Evolutionary conservation across 2,797 vertebrate genomes (phyloP), one percentile per base, ranked within the genome.

Genomic region (Staurois parvus): DNA sequence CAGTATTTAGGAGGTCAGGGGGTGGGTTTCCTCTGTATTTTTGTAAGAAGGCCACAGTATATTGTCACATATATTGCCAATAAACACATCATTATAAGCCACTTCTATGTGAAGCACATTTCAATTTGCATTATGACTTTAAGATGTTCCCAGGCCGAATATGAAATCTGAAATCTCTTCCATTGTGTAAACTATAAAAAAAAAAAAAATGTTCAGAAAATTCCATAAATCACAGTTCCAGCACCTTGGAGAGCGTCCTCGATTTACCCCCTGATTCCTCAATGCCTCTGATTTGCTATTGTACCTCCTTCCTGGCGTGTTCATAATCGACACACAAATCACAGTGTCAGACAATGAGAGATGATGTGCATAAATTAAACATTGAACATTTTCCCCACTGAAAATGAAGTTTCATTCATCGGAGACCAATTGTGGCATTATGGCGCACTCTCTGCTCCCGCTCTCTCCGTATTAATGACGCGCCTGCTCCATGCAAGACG

Each of bases 201-300:
- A 29, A 59, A 62, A 62, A 59, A 59, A 26, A 19, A 26, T 32
- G 30, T 77, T 64, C 32, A n/a, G 17, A 24, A 68, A 79, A 67
- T 40, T 79, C 64, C 26, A 79, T 68, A 79, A 84, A 72, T 37
- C 52, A 24, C 52, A 8, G 19, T 66, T 10, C n/a, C n/a, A 75
- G 12, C 62, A 74, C 76, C 77, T 80, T 68, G 62, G 48, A 74
- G 59, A 62, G 24, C 64, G 62, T 85, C 77, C 84, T 26, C 70
- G 12, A 30, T 2, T 85, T 68, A 79, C 76, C 84, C 83, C 77
- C 19, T 3, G 21, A 32, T 59, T 85, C 70, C 69, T 80, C 84
- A 80, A 79, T 73, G 76, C 69, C 32, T 74, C 76, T 85, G 84
- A 85, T 85, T 85, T 75, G 77, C 84, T 75, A 85, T 85, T 85